Conservation (phyloP, 1,140 invertebrate species). For the Drosophila willistoni region DNA sequence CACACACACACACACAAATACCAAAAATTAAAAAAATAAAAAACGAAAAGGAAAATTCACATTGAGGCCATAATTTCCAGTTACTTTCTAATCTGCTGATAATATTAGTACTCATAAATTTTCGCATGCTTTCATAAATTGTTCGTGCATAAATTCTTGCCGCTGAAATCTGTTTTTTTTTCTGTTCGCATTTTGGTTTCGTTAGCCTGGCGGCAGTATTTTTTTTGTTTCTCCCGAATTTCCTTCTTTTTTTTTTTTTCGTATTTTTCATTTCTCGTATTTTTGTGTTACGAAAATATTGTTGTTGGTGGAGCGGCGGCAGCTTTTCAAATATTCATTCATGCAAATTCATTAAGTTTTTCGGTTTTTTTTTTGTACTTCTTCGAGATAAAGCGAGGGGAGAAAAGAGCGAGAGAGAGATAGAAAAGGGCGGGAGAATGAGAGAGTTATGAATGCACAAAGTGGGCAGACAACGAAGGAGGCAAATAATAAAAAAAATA, state of each 20-base stretch:
- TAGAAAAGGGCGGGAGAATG: not conserved
- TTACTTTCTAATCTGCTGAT: conserved; percentile 68
- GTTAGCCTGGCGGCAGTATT: conserved; percentile 3
- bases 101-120: conserved; percentile 66
- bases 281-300: conserved; percentile 48
- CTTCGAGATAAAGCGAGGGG: not conserved
- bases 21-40: not conserved
- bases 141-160: conserved; percentile 58
- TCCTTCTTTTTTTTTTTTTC: not conserved
- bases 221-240: not conserved
- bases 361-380: conserved; percentile 10
- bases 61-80: conserved; percentile 56
- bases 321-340: conserved; percentile 70
- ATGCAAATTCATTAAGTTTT: conserved; percentile 68
- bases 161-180: conserved; percentile 43
- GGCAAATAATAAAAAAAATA: conserved; percentile 24
- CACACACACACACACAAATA: conserved; percentile 1
- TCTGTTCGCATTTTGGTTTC: conserved; percentile 8
- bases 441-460: conserved; percentile 57
- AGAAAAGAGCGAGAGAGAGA: not conserved
- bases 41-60: conserved; percentile 9
- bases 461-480: conserved; percentile 43
- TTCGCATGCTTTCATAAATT: conserved; percentile 63
- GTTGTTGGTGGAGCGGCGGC: conserved; percentile 39
- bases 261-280: not conserved